Evolutionary conservation across 1,140 invertebrate genomes (phyloP).

Genomic region (Drosophila persimilis): DNA sequence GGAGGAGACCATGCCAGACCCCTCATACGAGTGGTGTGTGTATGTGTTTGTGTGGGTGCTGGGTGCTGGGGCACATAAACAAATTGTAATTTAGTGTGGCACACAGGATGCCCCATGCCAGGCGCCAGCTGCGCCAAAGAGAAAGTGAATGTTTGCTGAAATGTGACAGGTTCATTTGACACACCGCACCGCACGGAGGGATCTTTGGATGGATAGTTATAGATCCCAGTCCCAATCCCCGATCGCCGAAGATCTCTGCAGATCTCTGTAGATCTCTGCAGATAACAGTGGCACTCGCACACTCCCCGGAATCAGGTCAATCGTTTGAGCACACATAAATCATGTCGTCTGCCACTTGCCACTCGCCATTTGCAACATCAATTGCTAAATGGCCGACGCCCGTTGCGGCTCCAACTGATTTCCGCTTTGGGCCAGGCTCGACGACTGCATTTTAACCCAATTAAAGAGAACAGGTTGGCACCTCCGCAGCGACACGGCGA

Average conservation of each 20-base stretch:
- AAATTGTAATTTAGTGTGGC: constrained; percentile 75
- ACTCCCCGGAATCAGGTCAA: constrained; percentile 42
- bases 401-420: constrained; percentile 42
- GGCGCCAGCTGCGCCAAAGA: constrained; percentile 70
- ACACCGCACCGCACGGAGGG: constrained; percentile 17
- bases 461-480: constrained; percentile 75
- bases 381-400: constrained; percentile 68
- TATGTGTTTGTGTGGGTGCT: constrained; percentile 26
- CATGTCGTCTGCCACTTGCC: constrained; percentile 38
- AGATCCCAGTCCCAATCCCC: too few relatives aligned
- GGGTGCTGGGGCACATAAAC: constrained; percentile 75
- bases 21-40: constrained; percentile 1
- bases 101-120: constrained; percentile 61
- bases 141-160: constrained; percentile 75
- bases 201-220: too few relatives aligned
- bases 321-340: constrained; percentile 61
- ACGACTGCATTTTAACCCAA: constrained; percentile 75
- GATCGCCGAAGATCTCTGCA: too few relatives aligned
- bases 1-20: constrained; percentile 16
- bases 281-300: too few relatives aligned
- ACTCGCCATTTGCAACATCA: constrained; percentile 34
- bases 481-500: constrained; percentile 42
- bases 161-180: constrained; percentile 78
- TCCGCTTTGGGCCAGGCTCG: constrained; percentile 65
- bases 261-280: too few relatives aligned